Base-by-base conservation (phyloP, 2,797 vertebrate genomes). In the Periparus ater region DNA sequence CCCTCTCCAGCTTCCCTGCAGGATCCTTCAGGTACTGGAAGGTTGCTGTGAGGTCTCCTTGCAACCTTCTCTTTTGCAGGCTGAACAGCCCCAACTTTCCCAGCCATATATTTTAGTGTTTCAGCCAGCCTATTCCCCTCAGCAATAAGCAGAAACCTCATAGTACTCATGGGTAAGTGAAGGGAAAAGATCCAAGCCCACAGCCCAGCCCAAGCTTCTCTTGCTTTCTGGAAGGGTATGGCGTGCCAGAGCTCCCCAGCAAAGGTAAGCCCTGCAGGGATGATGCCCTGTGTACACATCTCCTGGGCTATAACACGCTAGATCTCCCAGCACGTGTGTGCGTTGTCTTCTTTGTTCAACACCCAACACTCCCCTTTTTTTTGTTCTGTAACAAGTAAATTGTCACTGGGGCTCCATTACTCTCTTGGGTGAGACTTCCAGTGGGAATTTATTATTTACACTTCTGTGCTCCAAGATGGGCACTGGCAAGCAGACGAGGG, bases 261-360 rank as follows among this genome's bases (percentile, higher is more conserved):
- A 15, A n/a, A 63, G 65, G 55, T 27, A 8, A 73, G 20, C 10
- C 9, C 18, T 23, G 42, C 36, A 40, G 54, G 27, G 26, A 48
- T 62, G 1, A 1, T 10, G n/a, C 9, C 10, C 40, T 34, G 32
- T 4, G 17, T 8, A 8, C 3, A 0, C 6, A 10, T 25, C 36
- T 50, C 51, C 19, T 20, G 25, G 11, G 11, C 32, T 65, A 4
- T 10, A 48, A 18, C 1, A 1, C 3, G 0, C 51, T 40, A 62
- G 16, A 45, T 60, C 22, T 77, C 57, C 3, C 2, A 74, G 36
- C 30, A 5, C 0, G 0, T 9, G 17, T 20, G 6, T 20, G 26
- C 0, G 0, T 13, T n/a, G 8, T 47, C 17, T 17, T 48, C 32
- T 79, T 42, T 34, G 8, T 63, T 48, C 63, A 53, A 42, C 8